A percentile compares a stretch with the other conserved stretches of the same genome.
Conservation (phyloP, 2,113 vertebrate species). For the Edolisoma coerulescens region DNA sequence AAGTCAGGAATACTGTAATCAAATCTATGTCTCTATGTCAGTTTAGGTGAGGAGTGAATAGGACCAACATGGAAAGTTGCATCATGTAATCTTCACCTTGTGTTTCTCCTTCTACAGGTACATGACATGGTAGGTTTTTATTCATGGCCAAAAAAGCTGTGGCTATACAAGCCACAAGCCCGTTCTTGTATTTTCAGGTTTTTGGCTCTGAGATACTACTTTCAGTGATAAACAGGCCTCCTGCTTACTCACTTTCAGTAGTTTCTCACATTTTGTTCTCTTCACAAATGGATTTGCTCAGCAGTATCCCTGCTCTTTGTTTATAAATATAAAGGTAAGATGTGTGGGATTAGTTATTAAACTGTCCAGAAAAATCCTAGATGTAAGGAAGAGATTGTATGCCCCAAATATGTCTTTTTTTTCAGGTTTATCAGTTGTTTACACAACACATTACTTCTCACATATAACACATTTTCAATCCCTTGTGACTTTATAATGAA, state of each 20-base stretch:
- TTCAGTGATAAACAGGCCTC: neutral
- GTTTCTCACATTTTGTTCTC: neutral
- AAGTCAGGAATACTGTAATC: neutral
- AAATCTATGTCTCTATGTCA: neutral
- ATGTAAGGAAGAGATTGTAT: neutral
- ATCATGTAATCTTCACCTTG: neutral
- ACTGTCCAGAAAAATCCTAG: neutral
- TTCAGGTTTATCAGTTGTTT: neutral
- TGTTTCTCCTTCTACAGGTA: no score
- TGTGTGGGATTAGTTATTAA: neutral
- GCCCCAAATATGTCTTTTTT: neutral
- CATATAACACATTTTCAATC: neutral
- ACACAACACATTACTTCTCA: neutral
- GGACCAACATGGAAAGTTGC: neutral
- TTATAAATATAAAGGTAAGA: neutral
- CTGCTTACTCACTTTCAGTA: neutral
- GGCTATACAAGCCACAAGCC: neutral
- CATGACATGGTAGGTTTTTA: no score
- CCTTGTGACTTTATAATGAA: neutral
- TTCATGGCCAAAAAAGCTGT: neutral
- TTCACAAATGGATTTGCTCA: neutral
- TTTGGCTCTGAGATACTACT: neutral
- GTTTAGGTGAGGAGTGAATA: neutral
- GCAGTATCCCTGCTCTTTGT: neutral
- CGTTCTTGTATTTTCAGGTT: neutral